Base-by-base conservation (phyloP, 2,797 vertebrate species). In the Leptatherina wallacei region DNA sequence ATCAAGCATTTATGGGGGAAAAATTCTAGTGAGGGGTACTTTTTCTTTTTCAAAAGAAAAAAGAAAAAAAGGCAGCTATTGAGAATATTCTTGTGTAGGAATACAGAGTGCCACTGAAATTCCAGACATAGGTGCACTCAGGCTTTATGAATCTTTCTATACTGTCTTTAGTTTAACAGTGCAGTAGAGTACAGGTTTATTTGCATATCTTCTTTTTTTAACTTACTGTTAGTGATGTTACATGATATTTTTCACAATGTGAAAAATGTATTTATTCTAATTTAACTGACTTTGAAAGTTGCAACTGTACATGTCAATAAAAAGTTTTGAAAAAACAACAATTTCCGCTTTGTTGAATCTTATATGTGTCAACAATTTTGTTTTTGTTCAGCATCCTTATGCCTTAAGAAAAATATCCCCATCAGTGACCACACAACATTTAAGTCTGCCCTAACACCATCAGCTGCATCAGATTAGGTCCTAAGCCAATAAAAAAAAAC, bases 181-280 rank as follows among this genome's bases (percentile, higher is more conserved):
- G 55, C 52, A 67, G 55, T 29, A 66, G 52, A 75, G 60, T 80
- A 59, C 52, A 47, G 58, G n/a, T 61, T 20, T 40, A 65, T 56
- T 47, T 65, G 18, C 60, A 27, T 62, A 42, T 27, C 35, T 60
- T 29, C 67, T 62, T 75, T 54, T 44, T 35, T 36, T 18, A 71
- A 81, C 59, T 35, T 65, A 35, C 24, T 62, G n/a, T 75, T 20
- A 62, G 44, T 71, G 29, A 70, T 54, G 59, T 57, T 35, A n/a
- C 61, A 38, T 32, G 18, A 8, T 51, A 40, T 75, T 84, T 84
- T 87, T 55, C 81, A 75, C 78, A 75, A 74, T 66, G 35, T 82
- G 64, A 86, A 75, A 51, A 75, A 22, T 85, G 70, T 91, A 89
- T 91, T 90, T 91, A 86, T 90, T 90, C 29, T 84, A 79, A 84